These are phyloP conservation scores for Plutomurus gul DNA, from an alignment of 1,140 invertebrate genomes.

Conservation along the genomic window DNA sequence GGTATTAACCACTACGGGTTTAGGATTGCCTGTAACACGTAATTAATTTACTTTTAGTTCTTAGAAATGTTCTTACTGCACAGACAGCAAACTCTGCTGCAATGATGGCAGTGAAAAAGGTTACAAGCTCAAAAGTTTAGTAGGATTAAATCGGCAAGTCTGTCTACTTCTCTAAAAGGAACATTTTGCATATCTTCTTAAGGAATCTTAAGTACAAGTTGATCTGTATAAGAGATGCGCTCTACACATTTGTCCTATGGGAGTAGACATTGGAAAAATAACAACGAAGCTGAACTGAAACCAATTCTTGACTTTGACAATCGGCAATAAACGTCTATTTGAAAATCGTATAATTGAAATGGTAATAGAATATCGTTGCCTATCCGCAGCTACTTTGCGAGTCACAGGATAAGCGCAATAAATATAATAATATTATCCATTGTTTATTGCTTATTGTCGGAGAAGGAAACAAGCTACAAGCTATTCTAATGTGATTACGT, in stretches of 20 bases:
- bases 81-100: no score
- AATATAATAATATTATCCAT: neutral
- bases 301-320: neutral
- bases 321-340: neutral
- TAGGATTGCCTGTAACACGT: neutral
- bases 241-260: no score
- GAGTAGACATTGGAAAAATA: neutral
- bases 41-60: neutral
- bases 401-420: neutral
- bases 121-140: slow-evolving; percentile 21
- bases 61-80: no score
- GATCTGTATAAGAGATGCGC: no score
- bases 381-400: no score
- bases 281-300: neutral
- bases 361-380: neutral
- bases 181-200: neutral
- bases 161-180: neutral
- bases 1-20: neutral
- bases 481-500: neutral
- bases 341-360: neutral
- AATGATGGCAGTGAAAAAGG: neutral
- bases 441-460: neutral
- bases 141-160: neutral
- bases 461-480: neutral
- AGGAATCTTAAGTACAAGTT: no score